These are phyloP conservation scores for Laticauda colubrina DNA, from an alignment of 2,113 vertebrate species.

Conservation along the genomic window DNA sequence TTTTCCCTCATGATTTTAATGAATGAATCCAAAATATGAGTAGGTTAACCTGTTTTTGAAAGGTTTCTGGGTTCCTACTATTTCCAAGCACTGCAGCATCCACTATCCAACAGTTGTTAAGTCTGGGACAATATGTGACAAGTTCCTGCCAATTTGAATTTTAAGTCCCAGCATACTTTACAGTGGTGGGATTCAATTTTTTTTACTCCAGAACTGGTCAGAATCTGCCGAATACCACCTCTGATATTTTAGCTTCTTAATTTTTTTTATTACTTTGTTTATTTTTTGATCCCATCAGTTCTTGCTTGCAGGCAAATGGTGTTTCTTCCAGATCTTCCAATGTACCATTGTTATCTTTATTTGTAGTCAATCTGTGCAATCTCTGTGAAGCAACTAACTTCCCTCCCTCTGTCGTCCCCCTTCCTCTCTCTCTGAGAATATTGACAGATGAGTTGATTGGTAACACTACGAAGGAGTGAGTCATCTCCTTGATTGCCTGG, in stretches of 20 bases:
- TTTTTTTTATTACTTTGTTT: not conserved
- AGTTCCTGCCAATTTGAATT: not conserved
- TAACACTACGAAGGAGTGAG: not conserved
- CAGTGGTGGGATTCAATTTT: too few species aligned
- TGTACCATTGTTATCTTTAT: not conserved
- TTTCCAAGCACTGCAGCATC: not conserved
- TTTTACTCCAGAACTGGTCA: too few species aligned
- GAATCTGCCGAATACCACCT: too few species aligned
- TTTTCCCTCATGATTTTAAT: not conserved
- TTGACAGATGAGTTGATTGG: not conserved
- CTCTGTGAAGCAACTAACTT: not conserved
- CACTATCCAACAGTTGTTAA: not conserved
- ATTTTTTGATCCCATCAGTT: not conserved
- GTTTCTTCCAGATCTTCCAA: too few species aligned
- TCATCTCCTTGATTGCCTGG: slow-evolving; percentile 13
- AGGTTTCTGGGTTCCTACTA: not conserved
- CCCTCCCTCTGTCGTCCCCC: rapidly evolving
- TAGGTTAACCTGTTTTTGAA: not conserved
- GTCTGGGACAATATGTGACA: not conserved
- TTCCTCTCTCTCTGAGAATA: not conserved
- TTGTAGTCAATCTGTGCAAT: not conserved
- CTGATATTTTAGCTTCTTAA: not conserved
- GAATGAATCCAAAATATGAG: not conserved
- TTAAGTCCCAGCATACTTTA: not conserved
- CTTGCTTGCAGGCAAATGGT: too few species aligned